Percentiles rank a stretch among this genome's conserved stretches.
Conservation (phyloP, 2,113 vertebrate genomes). For the Chrysochloris asiatica region DNA sequence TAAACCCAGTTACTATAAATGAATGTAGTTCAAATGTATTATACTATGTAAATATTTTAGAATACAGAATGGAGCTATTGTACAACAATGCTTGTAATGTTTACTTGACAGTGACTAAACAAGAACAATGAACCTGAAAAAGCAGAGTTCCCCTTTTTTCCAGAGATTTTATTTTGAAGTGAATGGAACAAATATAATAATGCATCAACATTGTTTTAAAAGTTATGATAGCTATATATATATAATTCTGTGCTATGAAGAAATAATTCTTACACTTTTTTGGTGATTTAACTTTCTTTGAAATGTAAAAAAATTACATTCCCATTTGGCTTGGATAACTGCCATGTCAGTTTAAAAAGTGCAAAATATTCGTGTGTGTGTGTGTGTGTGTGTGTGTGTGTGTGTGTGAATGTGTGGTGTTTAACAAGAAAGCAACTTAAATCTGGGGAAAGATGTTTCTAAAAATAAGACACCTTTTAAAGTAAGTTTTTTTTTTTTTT, state of each 20-base stretch:
- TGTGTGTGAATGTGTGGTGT: not conserved
- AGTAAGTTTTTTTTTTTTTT: not conserved
- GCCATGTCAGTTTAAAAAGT: slow-evolving; percentile 18
- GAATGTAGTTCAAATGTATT: not conserved
- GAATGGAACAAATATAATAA: slow-evolving; percentile 13
- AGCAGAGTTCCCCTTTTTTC: not conserved
- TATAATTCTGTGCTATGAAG: not conserved
- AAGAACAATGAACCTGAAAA: slow-evolving; percentile 35
- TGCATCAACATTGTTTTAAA: slow-evolving; percentile 37
- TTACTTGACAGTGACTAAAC: slow-evolving; percentile 24
- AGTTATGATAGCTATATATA: slow-evolving; percentile 11
- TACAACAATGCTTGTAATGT: not conserved
- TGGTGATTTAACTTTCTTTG: slow-evolving; percentile 26
- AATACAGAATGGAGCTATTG: not conserved
- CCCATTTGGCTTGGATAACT: not conserved
- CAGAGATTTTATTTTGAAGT: not conserved
- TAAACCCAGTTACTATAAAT: not conserved
- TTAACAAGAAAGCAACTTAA: slow-evolving; percentile 11
- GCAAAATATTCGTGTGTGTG: not conserved
- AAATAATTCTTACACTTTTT: not conserved
- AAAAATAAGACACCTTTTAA: slow-evolving; percentile 1
- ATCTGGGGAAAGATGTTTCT: not conserved
- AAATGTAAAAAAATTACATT: not conserved
- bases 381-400: not conserved
- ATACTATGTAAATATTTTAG: not conserved